A percentile compares a stretch with the other conserved stretches of the same genome.
phyloP scores from a whole-genome alignment of 2,113 vertebrate genomes.

The Lepus timidus region DNA sequence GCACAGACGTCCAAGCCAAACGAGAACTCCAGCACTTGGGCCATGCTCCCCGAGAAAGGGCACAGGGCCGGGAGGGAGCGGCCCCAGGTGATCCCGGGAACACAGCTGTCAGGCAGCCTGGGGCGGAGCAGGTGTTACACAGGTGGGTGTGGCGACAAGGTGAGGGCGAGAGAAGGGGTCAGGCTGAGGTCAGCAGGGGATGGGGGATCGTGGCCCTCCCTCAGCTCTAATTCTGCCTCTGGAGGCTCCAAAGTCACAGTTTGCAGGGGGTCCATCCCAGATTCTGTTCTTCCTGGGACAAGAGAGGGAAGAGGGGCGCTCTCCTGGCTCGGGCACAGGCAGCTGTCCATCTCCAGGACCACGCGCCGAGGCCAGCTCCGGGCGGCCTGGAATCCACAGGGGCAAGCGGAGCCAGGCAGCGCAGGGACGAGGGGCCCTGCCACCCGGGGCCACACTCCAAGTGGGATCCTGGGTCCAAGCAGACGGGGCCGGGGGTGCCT shows the following conservation, averaged over 20 bases:
- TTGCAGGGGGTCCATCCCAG: neutral
- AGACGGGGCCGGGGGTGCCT: neutral
- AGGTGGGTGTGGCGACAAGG: neutral
- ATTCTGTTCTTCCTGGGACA: neutral
- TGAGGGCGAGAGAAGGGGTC: too few species aligned
- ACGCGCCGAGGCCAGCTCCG: neutral
- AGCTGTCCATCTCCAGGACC: neutral
- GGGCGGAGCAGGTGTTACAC: too few species aligned
- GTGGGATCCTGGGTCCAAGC: neutral
- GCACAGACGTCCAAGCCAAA: neutral
- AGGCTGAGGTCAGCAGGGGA: too few species aligned
- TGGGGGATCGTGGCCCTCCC: too few species aligned
- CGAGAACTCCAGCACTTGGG: slow-evolving; percentile 21
- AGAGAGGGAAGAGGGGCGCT: slow-evolving; percentile 9
- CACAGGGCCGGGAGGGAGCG: neutral
- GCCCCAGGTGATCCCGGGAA: neutral
- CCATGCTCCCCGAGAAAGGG: neutral
- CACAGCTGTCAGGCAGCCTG: neutral
- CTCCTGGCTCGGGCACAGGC: neutral
- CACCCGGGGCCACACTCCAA: neutral
- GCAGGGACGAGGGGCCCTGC: neutral
- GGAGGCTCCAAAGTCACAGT: neutral
- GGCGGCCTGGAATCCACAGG: neutral
- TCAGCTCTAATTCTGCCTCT: slow-evolving; percentile 8
- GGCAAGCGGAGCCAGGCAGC: neutral